Conservation (phyloP, 2,888 invertebrate genomes). For the Neoscelio sp. region DNA sequence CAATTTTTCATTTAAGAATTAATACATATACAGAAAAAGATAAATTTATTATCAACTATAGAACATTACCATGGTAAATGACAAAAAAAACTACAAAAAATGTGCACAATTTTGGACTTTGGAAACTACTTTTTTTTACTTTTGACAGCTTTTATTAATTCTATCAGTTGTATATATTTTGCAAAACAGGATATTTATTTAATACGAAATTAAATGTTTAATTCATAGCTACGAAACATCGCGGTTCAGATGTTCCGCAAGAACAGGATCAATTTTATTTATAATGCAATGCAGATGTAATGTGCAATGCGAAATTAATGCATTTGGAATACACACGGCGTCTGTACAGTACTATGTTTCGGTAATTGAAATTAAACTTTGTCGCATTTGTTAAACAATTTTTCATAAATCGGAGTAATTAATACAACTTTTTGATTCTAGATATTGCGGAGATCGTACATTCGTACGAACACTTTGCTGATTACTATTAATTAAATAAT, state of each 20-base stretch:
- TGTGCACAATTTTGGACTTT: too few relatives aligned
- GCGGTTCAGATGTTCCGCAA: conserved; percentile 39
- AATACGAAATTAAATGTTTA: conserved; percentile 47
- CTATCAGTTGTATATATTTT: neutral
- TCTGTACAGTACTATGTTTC: conserved; percentile 11
- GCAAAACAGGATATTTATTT: conserved; percentile 16
- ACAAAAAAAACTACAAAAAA: too few relatives aligned
- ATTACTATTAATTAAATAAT: too few relatives aligned
- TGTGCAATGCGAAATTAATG: conserved; percentile 45
- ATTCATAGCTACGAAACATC: conserved; percentile 43
- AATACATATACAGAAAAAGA: too few relatives aligned
- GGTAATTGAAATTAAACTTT: conserved; percentile 22
- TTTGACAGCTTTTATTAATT: too few relatives aligned
- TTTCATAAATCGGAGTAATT: too few relatives aligned
- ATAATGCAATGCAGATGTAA: conserved; percentile 55
- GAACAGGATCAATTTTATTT: conserved; percentile 37
- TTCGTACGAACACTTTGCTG: too few relatives aligned
- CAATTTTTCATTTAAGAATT: conserved; percentile 33
- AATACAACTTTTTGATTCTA: neutral
- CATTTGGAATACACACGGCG: conserved; percentile 24
- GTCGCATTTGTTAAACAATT: too few relatives aligned
- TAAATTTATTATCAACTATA: too few relatives aligned
- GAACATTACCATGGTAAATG: too few relatives aligned
- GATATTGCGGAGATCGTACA: too few relatives aligned
- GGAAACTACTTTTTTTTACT: too few relatives aligned